Evolutionary conservation across 2,888 invertebrate species (phyloP).

Genomic region (Dicroscelio sp.): DNA sequence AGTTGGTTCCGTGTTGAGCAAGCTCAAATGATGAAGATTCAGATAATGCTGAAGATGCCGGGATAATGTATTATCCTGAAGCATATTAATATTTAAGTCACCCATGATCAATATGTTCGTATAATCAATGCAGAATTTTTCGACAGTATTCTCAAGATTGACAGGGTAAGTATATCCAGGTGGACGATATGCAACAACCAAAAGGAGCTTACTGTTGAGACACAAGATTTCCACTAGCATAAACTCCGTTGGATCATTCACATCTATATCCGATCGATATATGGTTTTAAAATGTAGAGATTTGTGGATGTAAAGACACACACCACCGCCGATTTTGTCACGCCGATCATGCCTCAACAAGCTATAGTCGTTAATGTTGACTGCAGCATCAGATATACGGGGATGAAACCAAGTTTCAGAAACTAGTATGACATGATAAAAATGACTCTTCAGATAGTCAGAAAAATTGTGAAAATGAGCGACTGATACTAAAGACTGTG

Average conservation of each 20-base stretch:
- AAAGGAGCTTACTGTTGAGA: neutral
- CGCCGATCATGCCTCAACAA: slow-evolving; percentile 17
- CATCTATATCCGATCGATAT: neutral
- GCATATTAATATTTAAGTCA: slow-evolving; percentile 40
- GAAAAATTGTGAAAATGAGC: neutral
- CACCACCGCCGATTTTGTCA: neutral
- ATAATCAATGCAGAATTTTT: neutral
- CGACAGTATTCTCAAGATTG: neutral
- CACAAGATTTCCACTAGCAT: neutral
- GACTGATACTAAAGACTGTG: neutral
- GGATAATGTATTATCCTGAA: neutral
- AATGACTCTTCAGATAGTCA: neutral
- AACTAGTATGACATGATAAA: neutral
- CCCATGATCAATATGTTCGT: neutral
- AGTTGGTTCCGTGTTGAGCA: neutral
- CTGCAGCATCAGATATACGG: neutral
- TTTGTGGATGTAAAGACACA: neutral
- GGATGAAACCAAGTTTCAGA: slow-evolving; percentile 45
- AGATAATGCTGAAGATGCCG: neutral
- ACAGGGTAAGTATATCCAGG: neutral
- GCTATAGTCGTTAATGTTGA: neutral
- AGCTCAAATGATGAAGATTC: neutral
- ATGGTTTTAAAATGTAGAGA: neutral
- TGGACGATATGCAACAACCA: slow-evolving; percentile 20
- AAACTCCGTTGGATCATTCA: slow-evolving; percentile 1